A percentile compares a stretch with the other conserved stretches of the same genome.
phyloP scores from a whole-genome alignment of 2,888 invertebrate species.

The Tiliacea aurago region DNA sequence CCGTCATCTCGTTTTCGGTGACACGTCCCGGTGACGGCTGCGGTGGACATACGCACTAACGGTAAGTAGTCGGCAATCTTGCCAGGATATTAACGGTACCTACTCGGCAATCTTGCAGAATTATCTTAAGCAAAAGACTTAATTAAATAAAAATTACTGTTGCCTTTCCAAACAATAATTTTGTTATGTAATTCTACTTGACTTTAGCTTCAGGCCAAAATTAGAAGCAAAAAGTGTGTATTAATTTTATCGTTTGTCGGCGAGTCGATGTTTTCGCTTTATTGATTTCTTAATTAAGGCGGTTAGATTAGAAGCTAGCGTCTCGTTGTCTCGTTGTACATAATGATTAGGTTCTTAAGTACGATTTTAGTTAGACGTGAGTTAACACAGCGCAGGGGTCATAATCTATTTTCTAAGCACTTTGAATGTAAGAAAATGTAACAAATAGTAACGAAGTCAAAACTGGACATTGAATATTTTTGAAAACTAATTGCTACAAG shows the following conservation, averaged over 20 bases:
- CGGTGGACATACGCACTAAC: neutral
- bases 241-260: constrained; percentile 6
- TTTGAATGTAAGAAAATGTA: neutral
- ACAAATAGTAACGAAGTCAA: no score
- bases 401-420: neutral
- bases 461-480: no score
- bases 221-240: constrained; percentile 7
- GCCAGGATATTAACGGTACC: constrained; percentile 3
- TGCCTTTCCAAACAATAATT: constrained; percentile 5
- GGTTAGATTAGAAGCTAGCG: neutral
- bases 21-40: neutral
- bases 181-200: constrained; percentile 29
- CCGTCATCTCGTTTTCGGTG: neutral
- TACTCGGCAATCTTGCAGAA: constrained; percentile 16
- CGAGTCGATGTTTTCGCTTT: constrained; percentile 8
- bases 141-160: constrained; percentile 47
- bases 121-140: constrained; percentile 25
- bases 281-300: constrained; percentile 10
- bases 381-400: neutral
- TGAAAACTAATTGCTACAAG: no score
- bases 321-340: neutral
- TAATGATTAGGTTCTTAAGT: neutral
- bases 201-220: constrained; percentile 13
- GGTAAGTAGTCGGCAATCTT: constrained; percentile 8
- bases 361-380: neutral